Conservation (phyloP, 2,888 invertebrate genomes). For the Lottia scabra region DNA sequence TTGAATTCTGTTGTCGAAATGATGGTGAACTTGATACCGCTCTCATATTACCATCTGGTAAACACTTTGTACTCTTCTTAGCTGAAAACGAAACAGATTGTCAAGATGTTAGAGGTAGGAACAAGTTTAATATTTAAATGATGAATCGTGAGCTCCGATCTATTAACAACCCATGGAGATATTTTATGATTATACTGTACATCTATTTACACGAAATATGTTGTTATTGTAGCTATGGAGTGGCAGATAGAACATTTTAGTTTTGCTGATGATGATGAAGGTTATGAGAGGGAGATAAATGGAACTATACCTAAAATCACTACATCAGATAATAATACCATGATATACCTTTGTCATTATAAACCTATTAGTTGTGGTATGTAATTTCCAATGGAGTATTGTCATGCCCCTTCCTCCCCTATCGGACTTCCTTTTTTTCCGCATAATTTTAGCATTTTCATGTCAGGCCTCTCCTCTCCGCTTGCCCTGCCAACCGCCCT, state of each 20-base stretch:
- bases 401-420: too few relatives aligned
- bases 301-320: slow-evolving; percentile 36
- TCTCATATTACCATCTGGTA: slow-evolving; percentile 40
- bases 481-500: too few relatives aligned
- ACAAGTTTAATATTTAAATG: neutral
- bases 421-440: too few relatives aligned
- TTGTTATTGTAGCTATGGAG: slow-evolving; percentile 35
- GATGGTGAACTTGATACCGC: slow-evolving; percentile 33
- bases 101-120: slow-evolving; percentile 43
- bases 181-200: too few relatives aligned
- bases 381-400: too few relatives aligned
- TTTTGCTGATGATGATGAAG: slow-evolving; percentile 36
- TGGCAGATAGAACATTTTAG: slow-evolving; percentile 32
- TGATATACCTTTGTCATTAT: slow-evolving; percentile 40
- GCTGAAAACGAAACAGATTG: slow-evolving; percentile 32
- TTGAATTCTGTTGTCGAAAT: slow-evolving; percentile 47
- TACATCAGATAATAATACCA: slow-evolving; percentile 33
- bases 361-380: slow-evolving; percentile 42
- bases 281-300: slow-evolving; percentile 21
- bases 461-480: too few relatives aligned
- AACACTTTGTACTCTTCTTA: slow-evolving; percentile 41
- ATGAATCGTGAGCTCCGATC: too few relatives aligned
- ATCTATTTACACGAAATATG: neutral
- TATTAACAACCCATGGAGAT: too few relatives aligned
- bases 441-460: too few relatives aligned